phyloP scores from a whole-genome alignment of 2,797 vertebrate species.

The Fringilla coelebs region DNA sequence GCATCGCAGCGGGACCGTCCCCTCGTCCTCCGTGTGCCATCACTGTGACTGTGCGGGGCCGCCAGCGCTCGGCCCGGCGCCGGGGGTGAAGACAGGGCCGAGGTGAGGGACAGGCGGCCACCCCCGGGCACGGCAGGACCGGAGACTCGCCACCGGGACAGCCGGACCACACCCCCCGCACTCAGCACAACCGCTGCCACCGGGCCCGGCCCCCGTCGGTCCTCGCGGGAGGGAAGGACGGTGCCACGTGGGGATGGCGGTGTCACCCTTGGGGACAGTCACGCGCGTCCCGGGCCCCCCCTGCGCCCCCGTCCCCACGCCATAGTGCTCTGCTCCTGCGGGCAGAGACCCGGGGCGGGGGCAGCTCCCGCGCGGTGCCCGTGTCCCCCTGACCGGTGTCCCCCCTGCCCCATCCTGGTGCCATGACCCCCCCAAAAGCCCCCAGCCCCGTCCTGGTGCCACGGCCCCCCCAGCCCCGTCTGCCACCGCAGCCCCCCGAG shows the following conservation, averaged over 20 bases:
- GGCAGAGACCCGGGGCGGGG: neutral
- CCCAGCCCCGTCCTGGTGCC: neutral
- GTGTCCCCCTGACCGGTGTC: neutral
- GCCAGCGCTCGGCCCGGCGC: neutral
- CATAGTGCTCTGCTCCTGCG: neutral
- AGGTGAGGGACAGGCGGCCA: neutral
- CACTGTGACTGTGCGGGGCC: constrained; percentile 64
- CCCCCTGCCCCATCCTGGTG: neutral
- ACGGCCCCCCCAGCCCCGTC: neutral
- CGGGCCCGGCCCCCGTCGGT: neutral
- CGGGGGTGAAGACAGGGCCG: neutral
- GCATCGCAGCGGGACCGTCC: neutral
- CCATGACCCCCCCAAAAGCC: neutral
- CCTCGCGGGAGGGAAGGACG: neutral
- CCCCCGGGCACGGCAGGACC: neutral
- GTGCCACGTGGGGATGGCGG: neutral
- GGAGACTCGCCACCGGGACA: neutral
- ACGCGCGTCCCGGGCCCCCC: neutral
- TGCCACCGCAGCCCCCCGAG: neutral
- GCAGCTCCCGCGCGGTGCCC: neutral
- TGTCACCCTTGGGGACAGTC: neutral
- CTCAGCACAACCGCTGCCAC: neutral
- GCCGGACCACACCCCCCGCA: neutral
- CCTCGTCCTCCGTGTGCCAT: neutral
- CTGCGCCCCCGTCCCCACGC: neutral